Evolutionary conservation across 1,140 invertebrate genomes (phyloP), one percentile per base, ranked within the genome.

Genomic region (Cherax destructor): DNA sequence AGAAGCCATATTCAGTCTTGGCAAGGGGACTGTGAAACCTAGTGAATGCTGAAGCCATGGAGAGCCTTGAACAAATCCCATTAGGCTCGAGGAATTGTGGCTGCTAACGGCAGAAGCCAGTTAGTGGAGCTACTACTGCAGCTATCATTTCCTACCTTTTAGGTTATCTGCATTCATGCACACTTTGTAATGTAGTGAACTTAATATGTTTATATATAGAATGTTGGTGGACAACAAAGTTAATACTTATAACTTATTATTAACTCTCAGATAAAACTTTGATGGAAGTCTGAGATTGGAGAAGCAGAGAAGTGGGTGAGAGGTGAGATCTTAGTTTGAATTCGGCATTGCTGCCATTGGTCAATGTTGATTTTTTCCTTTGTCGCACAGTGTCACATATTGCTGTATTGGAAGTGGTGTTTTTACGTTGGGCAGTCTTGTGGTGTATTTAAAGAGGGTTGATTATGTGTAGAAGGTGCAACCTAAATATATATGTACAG

Each of bases 371-470:
- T 81, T 30, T 88, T 74, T 65, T 41, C 56, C 74, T 86, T 86
- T 88, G 87, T 88, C 87, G 87, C 87, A 88, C 87, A 88, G 86
- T 88, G 78, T 81, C 87, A 81, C 61, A 88, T 30, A 52, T 88
- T 88, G 80, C 49, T 88, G 87, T 88, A 88, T 49, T 88, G 87
- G 79, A 88, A 88, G 87, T 88, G 87, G 79, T 88, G 87, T 88
- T 80, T 88, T 76, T 86, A 77, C 59, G 85, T 86, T 88, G 87
- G 87, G 87, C 87, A 88, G 87, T 88, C 74, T 92, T 85, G 78
- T 87, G 81, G 79, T 79, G 86, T 80, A 88, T 84, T 77, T 69
- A 83, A 16, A 52, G 72, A 83, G 80, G 83, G 79, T 65, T 87
- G 84, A 61, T 80, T 89, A 83, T 88, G 86, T 88, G 84, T 92